phyloP scores from a whole-genome alignment of 2,797 vertebrate species.

The Leucoraja ocellata region DNA sequence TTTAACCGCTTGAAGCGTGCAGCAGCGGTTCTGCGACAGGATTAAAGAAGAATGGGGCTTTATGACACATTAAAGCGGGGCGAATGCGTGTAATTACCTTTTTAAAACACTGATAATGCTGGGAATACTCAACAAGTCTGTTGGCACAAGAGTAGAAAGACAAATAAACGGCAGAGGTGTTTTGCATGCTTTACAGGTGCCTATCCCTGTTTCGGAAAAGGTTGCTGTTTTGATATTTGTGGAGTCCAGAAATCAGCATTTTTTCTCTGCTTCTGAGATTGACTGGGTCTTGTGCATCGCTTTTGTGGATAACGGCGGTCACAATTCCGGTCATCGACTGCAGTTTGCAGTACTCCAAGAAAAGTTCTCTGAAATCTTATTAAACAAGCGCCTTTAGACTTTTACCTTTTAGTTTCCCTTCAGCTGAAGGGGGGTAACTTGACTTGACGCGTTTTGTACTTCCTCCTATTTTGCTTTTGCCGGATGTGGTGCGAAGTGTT shows the following conservation, averaged over 20 bases:
- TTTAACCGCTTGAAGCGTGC: background rate
- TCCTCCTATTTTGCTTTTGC: background rate
- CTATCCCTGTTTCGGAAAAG: background rate
- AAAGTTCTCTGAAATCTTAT: background rate
- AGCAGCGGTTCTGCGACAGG: background rate
- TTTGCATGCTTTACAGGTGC: background rate
- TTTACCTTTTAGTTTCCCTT: background rate
- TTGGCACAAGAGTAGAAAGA: too few species aligned
- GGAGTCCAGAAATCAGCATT: background rate
- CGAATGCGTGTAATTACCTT: too few species aligned
- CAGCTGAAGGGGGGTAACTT: background rate
- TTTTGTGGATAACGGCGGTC: background rate
- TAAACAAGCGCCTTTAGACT: background rate
- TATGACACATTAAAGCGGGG: background rate
- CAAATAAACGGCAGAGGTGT: background rate
- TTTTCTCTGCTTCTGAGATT: background rate
- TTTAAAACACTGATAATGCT: too few species aligned
- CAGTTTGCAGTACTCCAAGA: background rate
- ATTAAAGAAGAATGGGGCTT: background rate
- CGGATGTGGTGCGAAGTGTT: background rate
- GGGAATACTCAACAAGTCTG: background rate
- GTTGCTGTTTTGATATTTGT: background rate
- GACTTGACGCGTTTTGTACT: background rate
- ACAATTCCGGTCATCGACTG: background rate
- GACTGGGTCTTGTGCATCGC: background rate